These are phyloP conservation scores for Gisinianus flammeolus DNA, from an alignment of 2,888 invertebrate species.

Conservation along the genomic window DNA sequence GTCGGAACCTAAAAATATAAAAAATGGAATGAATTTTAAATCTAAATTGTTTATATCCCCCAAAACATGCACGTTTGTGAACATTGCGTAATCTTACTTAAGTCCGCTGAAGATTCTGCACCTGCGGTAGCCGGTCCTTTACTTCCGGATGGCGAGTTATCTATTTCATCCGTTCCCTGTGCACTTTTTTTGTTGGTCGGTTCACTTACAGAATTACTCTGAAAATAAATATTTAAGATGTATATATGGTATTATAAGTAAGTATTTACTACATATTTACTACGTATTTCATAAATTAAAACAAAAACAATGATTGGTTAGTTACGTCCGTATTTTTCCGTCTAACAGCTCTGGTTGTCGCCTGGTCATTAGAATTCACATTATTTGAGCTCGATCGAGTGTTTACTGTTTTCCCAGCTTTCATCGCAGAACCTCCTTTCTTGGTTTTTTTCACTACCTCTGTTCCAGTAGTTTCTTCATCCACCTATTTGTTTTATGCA, in stretches of 20 bases:
- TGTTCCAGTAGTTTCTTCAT: constrained; percentile 1
- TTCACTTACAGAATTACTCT: constrained; percentile 20
- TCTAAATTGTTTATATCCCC: neutral
- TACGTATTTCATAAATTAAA: neutral
- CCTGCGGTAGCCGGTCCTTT: neutral
- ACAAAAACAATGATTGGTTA: neutral
- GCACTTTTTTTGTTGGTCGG: constrained; percentile 27
- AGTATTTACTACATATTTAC: neutral
- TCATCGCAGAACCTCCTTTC: neutral
- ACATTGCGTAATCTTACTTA: neutral
- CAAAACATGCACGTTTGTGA: neutral
- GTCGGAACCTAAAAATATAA: neutral
- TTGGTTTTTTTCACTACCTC: constrained; percentile 6
- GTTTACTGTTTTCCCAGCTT: neutral
- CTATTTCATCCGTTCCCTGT: neutral
- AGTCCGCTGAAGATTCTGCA: neutral
- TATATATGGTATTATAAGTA: too few species aligned
- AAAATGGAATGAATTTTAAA: neutral
- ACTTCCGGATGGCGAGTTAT: neutral
- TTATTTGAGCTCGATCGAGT: neutral
- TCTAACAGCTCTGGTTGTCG: constrained; percentile 11
- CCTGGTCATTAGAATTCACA: neutral
- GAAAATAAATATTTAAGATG: neutral
- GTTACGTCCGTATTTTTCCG: constrained; percentile 30
- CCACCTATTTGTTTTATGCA: neutral